Evolutionary conservation across 2,888 invertebrate genomes (phyloP).

Genomic region (Andrena chrysosceles): DNA sequence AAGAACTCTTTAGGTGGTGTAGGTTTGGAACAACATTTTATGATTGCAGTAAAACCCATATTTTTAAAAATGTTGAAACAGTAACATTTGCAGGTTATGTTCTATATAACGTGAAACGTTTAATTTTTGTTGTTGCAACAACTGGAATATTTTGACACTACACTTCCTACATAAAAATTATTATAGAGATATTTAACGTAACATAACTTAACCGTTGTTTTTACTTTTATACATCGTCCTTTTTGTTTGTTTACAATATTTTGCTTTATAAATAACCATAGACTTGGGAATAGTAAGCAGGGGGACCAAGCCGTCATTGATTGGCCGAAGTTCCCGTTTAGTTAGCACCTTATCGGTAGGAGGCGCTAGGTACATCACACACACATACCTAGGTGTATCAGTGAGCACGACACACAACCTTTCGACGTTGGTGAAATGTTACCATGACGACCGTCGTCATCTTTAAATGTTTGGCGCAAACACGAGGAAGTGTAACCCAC

Average conservation of each 20-base stretch:
- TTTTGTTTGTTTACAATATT: slow-evolving; percentile 53
- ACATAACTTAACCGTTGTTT: background rate
- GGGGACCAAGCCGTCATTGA: no score
- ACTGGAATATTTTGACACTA: background rate
- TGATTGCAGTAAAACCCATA: slow-evolving; percentile 15
- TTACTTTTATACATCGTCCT: slow-evolving; percentile 12
- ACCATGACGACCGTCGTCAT: no score
- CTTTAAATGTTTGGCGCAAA: no score
- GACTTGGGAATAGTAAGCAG: slow-evolving; percentile 14
- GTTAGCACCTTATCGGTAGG: no score
- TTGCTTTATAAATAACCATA: slow-evolving; percentile 37
- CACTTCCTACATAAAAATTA: background rate
- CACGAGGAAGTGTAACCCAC: no score
- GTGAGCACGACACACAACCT: no score
- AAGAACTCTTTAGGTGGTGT: background rate
- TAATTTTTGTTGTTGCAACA: background rate
- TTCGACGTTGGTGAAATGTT: no score
- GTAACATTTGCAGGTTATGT: slow-evolving; percentile 41
- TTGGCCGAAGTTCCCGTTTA: no score
- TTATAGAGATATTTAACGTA: background rate
- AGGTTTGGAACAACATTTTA: background rate
- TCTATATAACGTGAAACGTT: background rate
- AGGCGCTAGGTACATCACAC: no score
- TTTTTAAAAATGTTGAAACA: slow-evolving; percentile 9
- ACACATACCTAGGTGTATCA: no score